phyloP scores from a whole-genome alignment of 2,888 invertebrate genomes.

The Danaus chrysippus region DNA sequence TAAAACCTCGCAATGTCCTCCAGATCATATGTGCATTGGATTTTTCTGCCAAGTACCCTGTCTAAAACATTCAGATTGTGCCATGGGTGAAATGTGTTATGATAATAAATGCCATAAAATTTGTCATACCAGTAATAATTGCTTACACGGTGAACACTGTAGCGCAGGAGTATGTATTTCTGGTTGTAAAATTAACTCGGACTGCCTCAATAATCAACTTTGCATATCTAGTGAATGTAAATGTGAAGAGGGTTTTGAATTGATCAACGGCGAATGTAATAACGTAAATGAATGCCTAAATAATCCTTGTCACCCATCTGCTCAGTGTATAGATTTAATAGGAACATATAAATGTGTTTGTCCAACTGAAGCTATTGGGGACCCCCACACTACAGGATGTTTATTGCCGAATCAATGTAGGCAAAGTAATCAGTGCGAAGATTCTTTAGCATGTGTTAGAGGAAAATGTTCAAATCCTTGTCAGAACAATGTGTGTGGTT shows the following conservation, averaged over 20 bases:
- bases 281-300: conserved; percentile 92
- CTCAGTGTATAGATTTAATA: conserved; percentile 87
- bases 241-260: conserved; percentile 87
- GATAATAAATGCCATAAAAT: conserved; percentile 90
- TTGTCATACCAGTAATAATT: conserved; percentile 93
- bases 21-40: conserved; percentile 87
- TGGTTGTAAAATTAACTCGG: conserved; percentile 89
- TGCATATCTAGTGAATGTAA: conserved; percentile 87
- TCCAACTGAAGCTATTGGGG: conserved; percentile 87
- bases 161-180: conserved; percentile 88
- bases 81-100: conserved; percentile 90
- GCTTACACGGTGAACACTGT: conserved; percentile 93
- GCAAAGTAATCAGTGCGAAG: conserved; percentile 85
- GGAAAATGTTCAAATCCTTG: conserved; percentile 92
- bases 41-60: conserved; percentile 90
- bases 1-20: conserved; percentile 85
- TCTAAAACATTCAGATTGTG: conserved; percentile 84
- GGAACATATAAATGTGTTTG: conserved; percentile 91
- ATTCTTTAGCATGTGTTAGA: conserved; percentile 85
- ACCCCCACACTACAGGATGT: conserved; percentile 84
- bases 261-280: conserved; percentile 85
- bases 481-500: conserved; percentile 83
- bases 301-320: conserved; percentile 88
- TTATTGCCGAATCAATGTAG: conserved; percentile 87
- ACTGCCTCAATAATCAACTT: conserved; percentile 88